These are phyloP conservation scores for Hyles lineata DNA, from an alignment of 2,888 invertebrate species.

Conservation along the genomic window DNA sequence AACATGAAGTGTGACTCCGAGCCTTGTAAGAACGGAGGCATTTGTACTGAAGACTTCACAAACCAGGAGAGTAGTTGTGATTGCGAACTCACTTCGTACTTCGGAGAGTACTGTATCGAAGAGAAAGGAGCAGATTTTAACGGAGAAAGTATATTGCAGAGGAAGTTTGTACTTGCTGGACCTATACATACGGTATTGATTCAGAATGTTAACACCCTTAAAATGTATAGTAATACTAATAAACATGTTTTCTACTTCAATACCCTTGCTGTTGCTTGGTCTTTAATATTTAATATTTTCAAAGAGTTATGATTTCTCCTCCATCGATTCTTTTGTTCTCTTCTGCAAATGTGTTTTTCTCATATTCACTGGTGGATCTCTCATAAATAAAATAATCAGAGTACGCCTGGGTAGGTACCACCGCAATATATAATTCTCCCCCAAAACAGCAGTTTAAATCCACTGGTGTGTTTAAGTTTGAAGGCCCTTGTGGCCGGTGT, in stretches of 20 bases:
- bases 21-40: slow-evolving; percentile 94
- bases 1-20: slow-evolving; percentile 95
- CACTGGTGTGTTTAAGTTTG: no score
- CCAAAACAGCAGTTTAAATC: no score
- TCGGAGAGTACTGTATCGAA: slow-evolving; percentile 94
- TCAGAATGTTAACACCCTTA: not conserved
- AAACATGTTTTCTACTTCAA: not conserved
- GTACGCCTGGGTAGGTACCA: no score
- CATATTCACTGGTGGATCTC: no score
- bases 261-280: no score
- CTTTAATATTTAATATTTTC: no score
- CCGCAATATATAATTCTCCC: no score
- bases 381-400: no score
- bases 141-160: slow-evolving; percentile 92
- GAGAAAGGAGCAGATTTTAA: slow-evolving; percentile 96
- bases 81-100: slow-evolving; percentile 95
- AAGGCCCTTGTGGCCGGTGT: no score
- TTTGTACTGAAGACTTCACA: slow-evolving; percentile 95
- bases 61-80: slow-evolving; percentile 94
- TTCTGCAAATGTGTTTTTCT: no score
- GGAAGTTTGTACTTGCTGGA: slow-evolving; percentile 89
- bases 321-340: no score
- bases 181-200: slow-evolving; percentile 84
- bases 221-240: not conserved
- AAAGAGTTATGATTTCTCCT: no score